Conservation (phyloP, 2,113 vertebrate species). For the Laterallus jamaicensis region DNA sequence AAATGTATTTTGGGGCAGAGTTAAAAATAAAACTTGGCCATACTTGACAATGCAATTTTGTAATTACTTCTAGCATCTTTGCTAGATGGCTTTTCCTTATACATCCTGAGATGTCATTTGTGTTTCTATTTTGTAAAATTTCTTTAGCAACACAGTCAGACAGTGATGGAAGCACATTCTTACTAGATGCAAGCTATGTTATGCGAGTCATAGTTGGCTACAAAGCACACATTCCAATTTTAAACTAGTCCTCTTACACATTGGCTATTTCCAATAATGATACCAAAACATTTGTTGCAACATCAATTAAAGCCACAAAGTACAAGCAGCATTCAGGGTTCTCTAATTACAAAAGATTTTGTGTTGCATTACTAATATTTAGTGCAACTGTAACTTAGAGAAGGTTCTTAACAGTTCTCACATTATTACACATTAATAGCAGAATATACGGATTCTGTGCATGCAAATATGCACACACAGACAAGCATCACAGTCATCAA, state of each 20-base stretch:
- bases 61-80: background rate
- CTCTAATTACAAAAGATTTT: background rate
- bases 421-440: background rate
- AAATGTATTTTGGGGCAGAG: background rate
- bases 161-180: background rate
- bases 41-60: background rate
- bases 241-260: background rate
- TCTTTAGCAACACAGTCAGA: background rate
- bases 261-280: background rate
- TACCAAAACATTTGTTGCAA: background rate
- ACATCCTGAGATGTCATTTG: background rate
- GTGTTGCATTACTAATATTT: background rate
- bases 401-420: background rate
- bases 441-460: background rate
- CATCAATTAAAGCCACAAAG: background rate
- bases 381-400: background rate
- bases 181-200: background rate
- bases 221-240: background rate
- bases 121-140: background rate
- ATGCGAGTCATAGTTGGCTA: background rate
- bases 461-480: fast-evolving
- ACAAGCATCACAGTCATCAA: background rate
- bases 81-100: background rate
- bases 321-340: background rate
- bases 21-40: background rate